Base-by-base conservation (phyloP, 1,140 invertebrate genomes). In the Cepaea nemoralis region DNA sequence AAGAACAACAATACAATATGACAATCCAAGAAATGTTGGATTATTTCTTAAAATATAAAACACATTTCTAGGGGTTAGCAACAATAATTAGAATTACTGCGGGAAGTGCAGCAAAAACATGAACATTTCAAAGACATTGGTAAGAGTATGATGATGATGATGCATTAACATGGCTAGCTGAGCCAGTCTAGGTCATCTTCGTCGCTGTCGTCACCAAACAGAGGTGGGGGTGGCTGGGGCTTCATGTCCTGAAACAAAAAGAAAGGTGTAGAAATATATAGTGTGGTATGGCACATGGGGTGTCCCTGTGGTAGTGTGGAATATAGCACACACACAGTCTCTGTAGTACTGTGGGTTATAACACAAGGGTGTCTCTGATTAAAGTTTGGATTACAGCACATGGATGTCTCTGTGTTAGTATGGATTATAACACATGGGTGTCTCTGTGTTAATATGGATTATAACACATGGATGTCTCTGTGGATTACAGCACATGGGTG, bases 121-220 rank as follows among this genome's bases (percentile, higher is more conserved):
- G n/a, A 55, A 55, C 14, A 14, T n/a, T 55, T 16, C n/a, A 16
- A 16, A 55, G 14, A 16, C n/a, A 16, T n/a, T 55, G 50, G 14
- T 14, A 16, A n/a, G 14, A 55, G 50, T 14, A 55, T n/a, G 14
- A 55, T 55, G 50, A 16, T 55, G 14, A 16, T 16, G 50, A n/a
- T 55, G n/a, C n/a, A n/a, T 66, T 66, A 1, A 33, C 37, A 33
- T 42, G 70, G 63, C 48, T 88, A 89, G 79, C 85, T 89, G 0
- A 89, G 83, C 89, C 89, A 90, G 82, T 90, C 88, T 24, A 89
- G 83, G 74, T 90, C 89, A 81, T 90, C 88, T 31, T 90, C 89
- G 73, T 90, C 89, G 81, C 89, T 88, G 77, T 90, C 89, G 83
- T 90, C 89, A 33, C 88, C 89, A 85, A 89, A 89, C 80, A 90